Percentiles rank a stretch among this genome's conserved stretches.
These are phyloP conservation scores for Cyclura pinguis DNA, from an alignment of 2,797 vertebrate species.

Conservation along the genomic window DNA sequence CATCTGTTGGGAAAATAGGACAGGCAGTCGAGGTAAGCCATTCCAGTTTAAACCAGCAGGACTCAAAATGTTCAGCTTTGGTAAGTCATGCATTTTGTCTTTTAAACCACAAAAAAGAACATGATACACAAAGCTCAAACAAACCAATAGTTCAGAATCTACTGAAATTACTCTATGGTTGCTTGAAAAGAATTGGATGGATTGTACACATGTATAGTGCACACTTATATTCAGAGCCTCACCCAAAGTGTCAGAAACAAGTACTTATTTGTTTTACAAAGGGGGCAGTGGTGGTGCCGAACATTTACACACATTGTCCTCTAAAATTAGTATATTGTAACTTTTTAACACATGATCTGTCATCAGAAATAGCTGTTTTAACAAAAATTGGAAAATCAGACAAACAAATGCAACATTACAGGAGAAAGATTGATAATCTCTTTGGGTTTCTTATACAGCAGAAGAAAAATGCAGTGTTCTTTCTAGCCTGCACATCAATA, in stretches of 20 bases:
- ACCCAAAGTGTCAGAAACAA: slow-evolving; percentile 18
- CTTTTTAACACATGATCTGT: slow-evolving; percentile 29
- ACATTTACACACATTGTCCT: slow-evolving; percentile 21
- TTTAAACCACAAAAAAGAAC: slow-evolving; percentile 7
- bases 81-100: not conserved
- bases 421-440: slow-evolving; percentile 13
- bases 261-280: slow-evolving; percentile 24
- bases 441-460: slow-evolving; percentile 1
- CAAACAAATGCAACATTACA: slow-evolving; percentile 20
- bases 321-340: slow-evolving; percentile 9
- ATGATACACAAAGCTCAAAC: slow-evolving; percentile 2
- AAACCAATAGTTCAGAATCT: slow-evolving; percentile 31
- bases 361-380: slow-evolving; percentile 50
- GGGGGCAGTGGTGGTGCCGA: slow-evolving; percentile 24
- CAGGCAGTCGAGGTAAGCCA: not conserved
- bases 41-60: not conserved
- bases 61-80: not conserved
- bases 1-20: not conserved
- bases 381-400: slow-evolving; percentile 41
- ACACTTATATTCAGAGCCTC: not conserved
- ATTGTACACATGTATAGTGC: not conserved
- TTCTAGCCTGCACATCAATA: slow-evolving; percentile 51
- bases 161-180: slow-evolving; percentile 21
- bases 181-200: not conserved
- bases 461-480: slow-evolving; percentile 39